Evolutionary conservation across 2,888 invertebrate species (phyloP).

Genomic region (Drosophila nr. fundita): DNA sequence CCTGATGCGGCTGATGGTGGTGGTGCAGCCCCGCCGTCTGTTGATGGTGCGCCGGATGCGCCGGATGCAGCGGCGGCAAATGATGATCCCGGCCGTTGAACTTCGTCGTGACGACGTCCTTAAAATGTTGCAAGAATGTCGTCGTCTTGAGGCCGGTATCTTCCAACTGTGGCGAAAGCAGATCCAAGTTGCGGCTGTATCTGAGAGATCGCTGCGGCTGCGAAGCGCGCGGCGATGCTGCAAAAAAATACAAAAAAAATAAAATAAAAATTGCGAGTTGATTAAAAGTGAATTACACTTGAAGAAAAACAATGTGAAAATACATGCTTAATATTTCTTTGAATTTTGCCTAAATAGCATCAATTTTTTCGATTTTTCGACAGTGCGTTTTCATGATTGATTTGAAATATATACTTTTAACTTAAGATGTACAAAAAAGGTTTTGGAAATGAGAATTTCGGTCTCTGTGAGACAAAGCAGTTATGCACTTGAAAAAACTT

Average conservation of each 20-base stretch:
- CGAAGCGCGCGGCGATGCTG: conserved; percentile 62
- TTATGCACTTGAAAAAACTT: background rate
- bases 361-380: background rate
- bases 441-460: background rate
- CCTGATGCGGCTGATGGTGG: conserved; percentile 83
- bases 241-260: background rate
- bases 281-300: background rate
- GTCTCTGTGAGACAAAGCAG: no score
- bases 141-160: conserved; percentile 85
- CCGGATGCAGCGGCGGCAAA: conserved; percentile 82
- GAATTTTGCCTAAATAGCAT: background rate
- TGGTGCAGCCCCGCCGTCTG: conserved; percentile 77
- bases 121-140: conserved; percentile 84
- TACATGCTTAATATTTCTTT: rapidly evolving
- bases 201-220: conserved; percentile 69
- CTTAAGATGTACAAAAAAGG: background rate
- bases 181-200: conserved; percentile 77
- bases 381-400: background rate
- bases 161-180: conserved; percentile 80
- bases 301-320: background rate
- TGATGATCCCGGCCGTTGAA: conserved; percentile 83
- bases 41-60: conserved; percentile 80
- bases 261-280: background rate
- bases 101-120: conserved; percentile 85
- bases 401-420: no score